phyloP scores from a whole-genome alignment of 2,113 vertebrate species.

The Gavialis gangeticus region DNA sequence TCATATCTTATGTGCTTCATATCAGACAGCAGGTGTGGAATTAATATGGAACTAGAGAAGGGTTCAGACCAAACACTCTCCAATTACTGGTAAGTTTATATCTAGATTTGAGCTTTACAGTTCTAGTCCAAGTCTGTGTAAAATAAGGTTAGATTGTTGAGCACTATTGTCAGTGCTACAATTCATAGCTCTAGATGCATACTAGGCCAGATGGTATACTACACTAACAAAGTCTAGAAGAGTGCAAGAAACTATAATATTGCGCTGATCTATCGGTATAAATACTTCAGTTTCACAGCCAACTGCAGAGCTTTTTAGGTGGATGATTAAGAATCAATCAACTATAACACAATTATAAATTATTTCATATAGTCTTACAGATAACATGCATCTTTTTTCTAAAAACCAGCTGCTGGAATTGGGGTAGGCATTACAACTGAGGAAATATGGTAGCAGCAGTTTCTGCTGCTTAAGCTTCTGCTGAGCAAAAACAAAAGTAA shows the following conservation, averaged over 20 bases:
- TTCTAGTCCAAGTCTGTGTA: not conserved
- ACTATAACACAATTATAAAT: not conserved
- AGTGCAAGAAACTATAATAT: not conserved
- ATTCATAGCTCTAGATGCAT: not conserved
- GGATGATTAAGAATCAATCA: not conserved
- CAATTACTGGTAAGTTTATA: not conserved
- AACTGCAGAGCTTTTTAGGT: not conserved
- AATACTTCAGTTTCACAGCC: not conserved
- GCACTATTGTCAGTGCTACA: not conserved
- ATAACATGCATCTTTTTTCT: no score
- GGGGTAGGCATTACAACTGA: no score
- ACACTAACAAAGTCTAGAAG: not conserved
- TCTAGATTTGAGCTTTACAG: not conserved
- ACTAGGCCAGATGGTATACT: not conserved
- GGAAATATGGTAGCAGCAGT: no score
- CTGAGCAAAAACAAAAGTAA: no score
- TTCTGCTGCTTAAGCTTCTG: no score
- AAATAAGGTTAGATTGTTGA: not conserved
- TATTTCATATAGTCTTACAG: not conserved
- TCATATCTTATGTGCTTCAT: not conserved
- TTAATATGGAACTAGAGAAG: not conserved
- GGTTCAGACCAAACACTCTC: not conserved
- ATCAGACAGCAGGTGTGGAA: not conserved
- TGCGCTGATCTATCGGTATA: not conserved
- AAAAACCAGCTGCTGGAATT: no score